These are phyloP conservation scores for Galagoides demidoff DNA, from an alignment of 2,797 vertebrate species.

Conservation along the genomic window DNA sequence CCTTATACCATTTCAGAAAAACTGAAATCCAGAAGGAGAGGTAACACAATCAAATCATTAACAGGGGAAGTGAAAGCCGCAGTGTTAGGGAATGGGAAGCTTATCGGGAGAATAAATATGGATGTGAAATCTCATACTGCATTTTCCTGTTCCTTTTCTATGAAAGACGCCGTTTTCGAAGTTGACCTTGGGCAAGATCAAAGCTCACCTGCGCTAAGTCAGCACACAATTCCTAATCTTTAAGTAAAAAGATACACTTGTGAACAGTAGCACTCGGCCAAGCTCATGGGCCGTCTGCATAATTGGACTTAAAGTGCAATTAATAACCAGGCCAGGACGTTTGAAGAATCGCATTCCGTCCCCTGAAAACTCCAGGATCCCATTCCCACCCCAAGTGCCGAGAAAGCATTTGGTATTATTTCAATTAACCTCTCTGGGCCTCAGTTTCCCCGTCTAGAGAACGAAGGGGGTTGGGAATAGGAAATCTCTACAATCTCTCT, in stretches of 20 bases:
- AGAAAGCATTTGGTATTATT: background rate
- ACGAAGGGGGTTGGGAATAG: background rate
- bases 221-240: constrained; percentile 59
- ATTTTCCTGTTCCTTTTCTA: constrained; percentile 71
- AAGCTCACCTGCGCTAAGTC: constrained; percentile 66
- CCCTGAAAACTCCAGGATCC: background rate
- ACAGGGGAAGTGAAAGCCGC: background rate
- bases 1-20: background rate
- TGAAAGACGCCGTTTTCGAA: constrained; percentile 24
- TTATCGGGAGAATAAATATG: constrained; percentile 66
- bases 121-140: constrained; percentile 62
- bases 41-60: background rate
- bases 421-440: background rate
- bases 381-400: background rate
- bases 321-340: background rate
- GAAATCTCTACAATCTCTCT: background rate
- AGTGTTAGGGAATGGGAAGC: background rate
- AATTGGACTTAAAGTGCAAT: constrained; percentile 25
- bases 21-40: background rate
- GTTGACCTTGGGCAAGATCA: constrained; percentile 62
- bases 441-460: constrained; percentile 47
- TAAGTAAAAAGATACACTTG: constrained; percentile 74
- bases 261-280: constrained; percentile 37
- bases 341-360: constrained; percentile 39
- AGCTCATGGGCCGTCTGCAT: background rate